These are phyloP conservation scores for Euclidia mi DNA, from an alignment of 2,888 invertebrate species.

Conservation along the genomic window DNA sequence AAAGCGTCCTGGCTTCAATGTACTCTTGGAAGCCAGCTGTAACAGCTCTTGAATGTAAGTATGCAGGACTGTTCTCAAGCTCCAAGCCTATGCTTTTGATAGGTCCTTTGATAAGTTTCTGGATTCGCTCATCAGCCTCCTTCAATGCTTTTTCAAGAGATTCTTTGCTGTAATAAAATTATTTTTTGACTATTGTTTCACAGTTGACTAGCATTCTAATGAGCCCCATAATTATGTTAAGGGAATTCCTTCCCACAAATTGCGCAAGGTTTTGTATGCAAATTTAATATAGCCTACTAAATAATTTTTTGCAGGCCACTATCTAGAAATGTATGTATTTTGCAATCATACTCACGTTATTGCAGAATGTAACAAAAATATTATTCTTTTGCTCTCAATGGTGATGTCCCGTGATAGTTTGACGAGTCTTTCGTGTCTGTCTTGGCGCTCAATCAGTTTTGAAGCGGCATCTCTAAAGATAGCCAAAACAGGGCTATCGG, in stretches of 20 bases:
- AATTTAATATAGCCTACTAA: too few species aligned
- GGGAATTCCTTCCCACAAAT: too few species aligned
- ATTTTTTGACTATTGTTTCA: too few species aligned
- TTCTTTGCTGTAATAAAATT: conserved; percentile 79
- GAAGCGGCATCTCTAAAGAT: conserved; percentile 91
- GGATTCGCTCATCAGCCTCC: conserved; percentile 91
- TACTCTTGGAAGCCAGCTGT: conserved; percentile 93
- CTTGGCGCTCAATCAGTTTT: conserved; percentile 94
- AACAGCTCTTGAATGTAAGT: conserved; percentile 76
- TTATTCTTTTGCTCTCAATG: conserved; percentile 97
- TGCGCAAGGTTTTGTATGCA: too few species aligned
- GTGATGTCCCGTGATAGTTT: conserved; percentile 96
- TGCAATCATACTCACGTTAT: conserved; percentile 78
- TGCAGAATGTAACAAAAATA: conserved; percentile 95
- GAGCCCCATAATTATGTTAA: too few species aligned
- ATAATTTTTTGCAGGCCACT: too few species aligned
- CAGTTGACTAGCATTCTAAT: too few species aligned
- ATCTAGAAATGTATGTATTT: too few species aligned
- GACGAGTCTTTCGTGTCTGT: conserved; percentile 95
- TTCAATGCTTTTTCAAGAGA: conserved; percentile 68
- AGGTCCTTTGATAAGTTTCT: conserved; percentile 89
- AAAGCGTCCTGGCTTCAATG: conserved; percentile 95
- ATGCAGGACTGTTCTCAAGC: conserved; percentile 92
- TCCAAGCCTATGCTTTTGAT: conserved; percentile 92
- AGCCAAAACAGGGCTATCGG: conserved; percentile 88